phyloP scores from a whole-genome alignment of 2,113 vertebrate genomes.

The Sminthopsis crassicaudata region DNA sequence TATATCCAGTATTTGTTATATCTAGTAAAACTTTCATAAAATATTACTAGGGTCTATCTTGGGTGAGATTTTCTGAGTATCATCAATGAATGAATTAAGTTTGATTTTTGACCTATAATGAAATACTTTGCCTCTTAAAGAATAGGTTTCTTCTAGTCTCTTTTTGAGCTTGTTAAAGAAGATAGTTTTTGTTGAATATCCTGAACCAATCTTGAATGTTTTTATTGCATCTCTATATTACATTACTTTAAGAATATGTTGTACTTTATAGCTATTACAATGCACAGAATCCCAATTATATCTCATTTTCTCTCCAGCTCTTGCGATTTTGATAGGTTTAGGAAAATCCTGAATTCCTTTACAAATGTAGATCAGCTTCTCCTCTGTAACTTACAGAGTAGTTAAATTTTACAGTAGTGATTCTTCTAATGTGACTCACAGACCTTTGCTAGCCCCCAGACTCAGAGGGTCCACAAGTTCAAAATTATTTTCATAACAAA shows the following conservation, averaged over 20 bases:
- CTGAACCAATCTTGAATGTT: neutral
- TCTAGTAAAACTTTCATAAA: neutral
- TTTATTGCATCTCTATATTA: neutral
- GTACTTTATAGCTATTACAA: neutral
- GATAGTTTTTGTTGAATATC: neutral
- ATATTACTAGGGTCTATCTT: neutral
- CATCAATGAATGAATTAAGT: neutral
- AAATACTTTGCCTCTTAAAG: neutral
- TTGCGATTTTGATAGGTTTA: neutral
- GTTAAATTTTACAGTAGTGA: neutral
- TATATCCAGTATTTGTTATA: too few species aligned
- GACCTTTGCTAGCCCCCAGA: neutral
- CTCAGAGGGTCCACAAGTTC: neutral
- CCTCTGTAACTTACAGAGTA: neutral
- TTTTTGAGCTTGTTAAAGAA: neutral
- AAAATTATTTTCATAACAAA: neutral
- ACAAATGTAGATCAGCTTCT: neutral
- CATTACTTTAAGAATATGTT: neutral
- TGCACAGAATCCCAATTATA: neutral
- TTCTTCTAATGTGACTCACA: neutral
- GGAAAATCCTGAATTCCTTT: neutral
- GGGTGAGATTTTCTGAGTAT: neutral
- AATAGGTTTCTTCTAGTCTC: neutral
- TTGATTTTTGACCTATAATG: neutral
- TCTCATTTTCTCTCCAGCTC: neutral